Conservation (phyloP, 2,113 vertebrate species). For the Sylvia atricapilla region DNA sequence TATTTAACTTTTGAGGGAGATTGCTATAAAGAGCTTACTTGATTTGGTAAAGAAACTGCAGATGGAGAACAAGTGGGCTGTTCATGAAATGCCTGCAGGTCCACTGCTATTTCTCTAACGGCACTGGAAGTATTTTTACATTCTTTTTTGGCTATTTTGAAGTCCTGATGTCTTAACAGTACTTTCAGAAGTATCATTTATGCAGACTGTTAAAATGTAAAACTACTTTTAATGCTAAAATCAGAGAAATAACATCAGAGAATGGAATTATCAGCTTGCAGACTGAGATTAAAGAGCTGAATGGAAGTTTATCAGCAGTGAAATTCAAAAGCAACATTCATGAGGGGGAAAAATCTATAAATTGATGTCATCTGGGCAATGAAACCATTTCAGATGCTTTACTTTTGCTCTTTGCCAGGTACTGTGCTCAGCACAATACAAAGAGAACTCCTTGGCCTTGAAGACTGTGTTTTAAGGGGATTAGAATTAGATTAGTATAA, state of each 20-base stretch:
- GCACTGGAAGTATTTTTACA: neutral
- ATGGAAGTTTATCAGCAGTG: conserved; percentile 10
- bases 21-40: neutral
- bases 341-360: neutral
- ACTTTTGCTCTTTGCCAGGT: conserved; percentile 5
- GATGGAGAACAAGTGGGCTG: neutral
- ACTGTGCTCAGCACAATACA: neutral
- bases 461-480: conserved; percentile 1
- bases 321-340: neutral
- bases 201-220: neutral
- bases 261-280: neutral
- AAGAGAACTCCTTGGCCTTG: neutral
- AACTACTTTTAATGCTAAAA: neutral
- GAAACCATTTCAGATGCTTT: conserved; percentile 10
- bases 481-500: conserved; percentile 45
- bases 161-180: neutral
- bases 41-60: neutral
- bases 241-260: neutral
- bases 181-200: neutral
- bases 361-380: neutral
- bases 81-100: neutral
- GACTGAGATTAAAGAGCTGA: neutral
- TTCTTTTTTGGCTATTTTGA: neutral
- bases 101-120: neutral
- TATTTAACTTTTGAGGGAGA: neutral